Conservation (phyloP, 2,888 invertebrate genomes). For the Agonopterix arenella region DNA sequence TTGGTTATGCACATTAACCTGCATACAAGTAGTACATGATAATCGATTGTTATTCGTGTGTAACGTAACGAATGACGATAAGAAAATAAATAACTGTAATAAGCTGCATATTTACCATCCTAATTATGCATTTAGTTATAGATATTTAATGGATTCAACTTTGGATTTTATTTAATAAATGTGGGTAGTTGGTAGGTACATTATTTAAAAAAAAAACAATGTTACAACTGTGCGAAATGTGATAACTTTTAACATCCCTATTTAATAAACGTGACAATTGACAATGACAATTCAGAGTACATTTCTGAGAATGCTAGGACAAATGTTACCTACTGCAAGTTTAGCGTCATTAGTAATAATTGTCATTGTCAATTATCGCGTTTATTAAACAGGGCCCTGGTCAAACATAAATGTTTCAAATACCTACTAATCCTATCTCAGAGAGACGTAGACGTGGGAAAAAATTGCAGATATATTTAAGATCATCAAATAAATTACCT, state of each 20-base stretch:
- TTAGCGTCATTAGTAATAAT: too few relatives aligned
- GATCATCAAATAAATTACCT: slow-evolving; percentile 58
- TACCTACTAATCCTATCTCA: too few relatives aligned
- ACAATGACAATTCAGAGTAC: too few relatives aligned
- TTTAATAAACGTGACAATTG: too few relatives aligned
- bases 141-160: too few relatives aligned
- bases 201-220: too few relatives aligned
- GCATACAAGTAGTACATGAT: slow-evolving; percentile 4
- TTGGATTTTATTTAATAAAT: not conserved
- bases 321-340: too few relatives aligned
- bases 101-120: not conserved
- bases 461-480: not conserved
- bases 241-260: too few relatives aligned
- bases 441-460: not conserved
- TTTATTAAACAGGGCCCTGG: too few relatives aligned
- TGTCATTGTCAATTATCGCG: too few relatives aligned
- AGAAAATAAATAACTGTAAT: slow-evolving; percentile 5
- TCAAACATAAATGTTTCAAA: not conserved
- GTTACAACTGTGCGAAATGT: too few relatives aligned
- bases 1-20: slow-evolving; percentile 10
- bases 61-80: slow-evolving; percentile 3
- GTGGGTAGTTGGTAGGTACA: not conserved
- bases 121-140: not conserved
- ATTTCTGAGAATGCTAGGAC: too few relatives aligned
- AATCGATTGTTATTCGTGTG: slow-evolving; percentile 7